Base-by-base conservation (phyloP, 2,888 invertebrate species). In the Tachina lurida region DNA sequence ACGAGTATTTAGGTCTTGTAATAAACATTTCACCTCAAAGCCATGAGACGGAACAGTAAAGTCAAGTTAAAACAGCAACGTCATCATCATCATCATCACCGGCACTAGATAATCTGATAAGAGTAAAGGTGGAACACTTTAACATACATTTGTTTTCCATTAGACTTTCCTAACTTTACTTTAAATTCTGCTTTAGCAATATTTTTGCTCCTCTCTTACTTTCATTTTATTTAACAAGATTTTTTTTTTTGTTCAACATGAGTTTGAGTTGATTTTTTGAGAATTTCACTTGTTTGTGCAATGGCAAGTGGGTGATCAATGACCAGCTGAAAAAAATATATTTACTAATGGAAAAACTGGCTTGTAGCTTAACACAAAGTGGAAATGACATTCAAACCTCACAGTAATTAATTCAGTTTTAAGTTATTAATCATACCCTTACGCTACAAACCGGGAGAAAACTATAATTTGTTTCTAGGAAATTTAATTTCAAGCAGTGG, bases 291-390 rank as follows among this genome's bases (percentile, higher is more conserved):
- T 78, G 74, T 82, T 75, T 65, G 52, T 41, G 13, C 8, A 78
- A 74, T 47, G 49, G 49, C 47, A 70, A 62, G 54, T 43, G 68
- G 77, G 60, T 60, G 54, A 67, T 73, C 41, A 17, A 17, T n/a
- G 67, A 65, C 71, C 71, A 83, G 67, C 73, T 83, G n/a, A 7
- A 31, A 31, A 22, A 31, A 31, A 31, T 67, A 65, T 12, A 86
- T 22, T 71, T 88, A 52, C 77, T 78, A 65, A 87, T 89, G 81
- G 88, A 88, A 60, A 43, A 47, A 47, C 15, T 22, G 15, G 19
- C 15, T 65, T 31, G 31, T 10, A n/a, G 10, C 10, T 10, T 49
- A 10, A 65, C 19, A 22, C 22, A 19, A 65, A 47, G 22, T 58
- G 56, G 56, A 58, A 58, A 58, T 22, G 22, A 17, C 56, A 58